These are phyloP conservation scores for Dasyornis broadbenti DNA, from an alignment of 2,113 vertebrate species.

Conservation along the genomic window DNA sequence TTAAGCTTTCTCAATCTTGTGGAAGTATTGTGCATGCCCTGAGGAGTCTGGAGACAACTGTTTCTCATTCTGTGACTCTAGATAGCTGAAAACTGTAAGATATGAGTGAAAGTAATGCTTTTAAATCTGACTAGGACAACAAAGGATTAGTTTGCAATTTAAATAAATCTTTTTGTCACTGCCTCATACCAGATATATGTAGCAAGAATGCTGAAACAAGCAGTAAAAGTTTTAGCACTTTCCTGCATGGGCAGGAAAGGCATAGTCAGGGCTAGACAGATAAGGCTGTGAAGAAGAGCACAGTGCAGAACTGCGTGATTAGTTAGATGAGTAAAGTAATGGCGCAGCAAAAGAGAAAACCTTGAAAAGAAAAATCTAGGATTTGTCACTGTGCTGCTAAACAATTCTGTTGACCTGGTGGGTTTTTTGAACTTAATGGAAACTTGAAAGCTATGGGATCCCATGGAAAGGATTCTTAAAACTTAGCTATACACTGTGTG, in stretches of 20 bases:
- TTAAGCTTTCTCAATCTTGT: not conserved
- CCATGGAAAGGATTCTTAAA: not conserved
- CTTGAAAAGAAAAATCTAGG: not conserved
- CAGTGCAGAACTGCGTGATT: not conserved
- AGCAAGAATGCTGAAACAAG: not conserved
- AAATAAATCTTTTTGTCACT: not conserved
- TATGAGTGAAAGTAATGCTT: not conserved
- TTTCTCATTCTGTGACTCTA: not conserved
- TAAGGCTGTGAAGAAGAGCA: not conserved
- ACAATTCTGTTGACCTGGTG: not conserved
- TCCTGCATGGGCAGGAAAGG: not conserved
- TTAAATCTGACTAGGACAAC: not conserved
- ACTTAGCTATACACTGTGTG: not conserved
- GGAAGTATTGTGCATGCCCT: not conserved
- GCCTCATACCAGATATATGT: not conserved
- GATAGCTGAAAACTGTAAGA: not conserved
- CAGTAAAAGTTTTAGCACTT: not conserved
- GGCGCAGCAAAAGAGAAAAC: not conserved
- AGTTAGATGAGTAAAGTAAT: not conserved
- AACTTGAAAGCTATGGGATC: not conserved
- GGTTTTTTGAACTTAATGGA: not conserved
- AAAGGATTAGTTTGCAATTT: not conserved
- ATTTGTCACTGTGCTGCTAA: not conserved
- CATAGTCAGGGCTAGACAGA: not conserved
- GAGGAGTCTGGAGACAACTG: not conserved